phyloP scores from a whole-genome alignment of 2,113 vertebrate genomes.

The Callipepla squamata region DNA sequence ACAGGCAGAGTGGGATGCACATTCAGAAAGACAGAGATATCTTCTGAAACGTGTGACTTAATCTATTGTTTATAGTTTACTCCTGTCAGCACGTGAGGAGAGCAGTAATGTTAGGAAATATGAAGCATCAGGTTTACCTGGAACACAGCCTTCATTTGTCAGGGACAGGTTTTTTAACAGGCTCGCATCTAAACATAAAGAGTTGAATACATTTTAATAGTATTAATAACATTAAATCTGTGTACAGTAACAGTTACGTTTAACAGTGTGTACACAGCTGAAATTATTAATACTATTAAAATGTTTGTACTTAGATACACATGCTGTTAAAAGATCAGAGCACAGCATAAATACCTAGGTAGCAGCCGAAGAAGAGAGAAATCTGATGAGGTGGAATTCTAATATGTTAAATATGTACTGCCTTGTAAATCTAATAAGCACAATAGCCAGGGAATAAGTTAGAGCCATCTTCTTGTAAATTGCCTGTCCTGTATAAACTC shows the following conservation, averaged over 20 bases:
- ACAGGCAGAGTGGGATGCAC: background rate
- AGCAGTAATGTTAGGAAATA: background rate
- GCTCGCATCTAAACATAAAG: background rate
- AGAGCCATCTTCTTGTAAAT: background rate
- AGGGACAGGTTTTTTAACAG: background rate
- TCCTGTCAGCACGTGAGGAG: conserved; percentile 3
- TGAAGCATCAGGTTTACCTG: background rate
- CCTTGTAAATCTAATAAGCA: conserved; percentile 5
- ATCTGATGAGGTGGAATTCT: background rate
- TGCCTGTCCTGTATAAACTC: background rate
- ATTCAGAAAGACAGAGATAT: conserved; percentile 9
- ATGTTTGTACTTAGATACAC: background rate
- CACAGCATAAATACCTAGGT: conserved; percentile 11
- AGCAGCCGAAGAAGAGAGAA: conserved; percentile 17
- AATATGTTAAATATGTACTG: background rate
- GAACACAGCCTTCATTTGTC: background rate
- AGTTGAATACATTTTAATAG: conserved; percentile 52
- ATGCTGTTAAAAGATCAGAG: conserved; percentile 12
- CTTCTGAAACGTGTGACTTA: conserved; percentile 52
- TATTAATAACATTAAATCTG: background rate
- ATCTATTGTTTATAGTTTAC: conserved; percentile 35
- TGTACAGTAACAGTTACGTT: background rate
- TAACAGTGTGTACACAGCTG: background rate
- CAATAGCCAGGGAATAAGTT: conserved; percentile 4
- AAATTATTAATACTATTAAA: conserved; percentile 5